phyloP scores from a whole-genome alignment of 2,113 vertebrate species.

The Phoenicopterus ruber region DNA sequence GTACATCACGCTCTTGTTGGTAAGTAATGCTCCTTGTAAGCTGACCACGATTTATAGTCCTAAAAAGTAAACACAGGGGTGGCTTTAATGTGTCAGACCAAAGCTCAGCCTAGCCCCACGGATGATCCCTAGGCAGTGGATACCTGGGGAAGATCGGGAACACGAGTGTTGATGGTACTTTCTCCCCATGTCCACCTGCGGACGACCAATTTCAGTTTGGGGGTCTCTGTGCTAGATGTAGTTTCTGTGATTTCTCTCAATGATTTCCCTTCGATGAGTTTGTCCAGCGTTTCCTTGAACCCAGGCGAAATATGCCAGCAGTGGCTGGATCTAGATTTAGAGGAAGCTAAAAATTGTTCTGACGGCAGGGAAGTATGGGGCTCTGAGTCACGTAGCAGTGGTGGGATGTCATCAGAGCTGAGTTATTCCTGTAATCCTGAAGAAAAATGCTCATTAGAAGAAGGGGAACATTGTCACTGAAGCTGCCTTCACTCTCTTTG shows the following conservation, averaged over 20 bases:
- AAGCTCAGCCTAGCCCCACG: neutral
- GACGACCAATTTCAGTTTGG: neutral
- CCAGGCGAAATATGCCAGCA: neutral
- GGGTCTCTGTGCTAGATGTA: neutral
- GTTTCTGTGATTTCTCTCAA: neutral
- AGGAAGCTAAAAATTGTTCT: neutral
- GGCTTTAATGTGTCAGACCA: neutral
- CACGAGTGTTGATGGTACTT: neutral
- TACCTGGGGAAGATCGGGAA: neutral
- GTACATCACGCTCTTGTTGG: slow-evolving; percentile 80
- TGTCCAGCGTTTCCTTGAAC: neutral
- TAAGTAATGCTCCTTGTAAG: slow-evolving; percentile 52
- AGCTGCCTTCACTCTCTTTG: neutral
- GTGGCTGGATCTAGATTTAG: neutral
- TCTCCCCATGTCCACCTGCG: neutral
- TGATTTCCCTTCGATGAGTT: neutral
- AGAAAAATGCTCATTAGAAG: neutral
- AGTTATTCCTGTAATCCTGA: neutral
- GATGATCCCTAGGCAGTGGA: neutral
- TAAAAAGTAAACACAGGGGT: neutral
- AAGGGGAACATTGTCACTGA: neutral
- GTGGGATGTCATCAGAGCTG: neutral
- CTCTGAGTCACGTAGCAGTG: rapidly evolving
- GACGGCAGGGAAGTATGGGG: neutral
- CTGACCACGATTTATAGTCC: neutral